Evolutionary conservation across 1,140 invertebrate genomes (phyloP).

Genomic region (Heliconius himera): DNA sequence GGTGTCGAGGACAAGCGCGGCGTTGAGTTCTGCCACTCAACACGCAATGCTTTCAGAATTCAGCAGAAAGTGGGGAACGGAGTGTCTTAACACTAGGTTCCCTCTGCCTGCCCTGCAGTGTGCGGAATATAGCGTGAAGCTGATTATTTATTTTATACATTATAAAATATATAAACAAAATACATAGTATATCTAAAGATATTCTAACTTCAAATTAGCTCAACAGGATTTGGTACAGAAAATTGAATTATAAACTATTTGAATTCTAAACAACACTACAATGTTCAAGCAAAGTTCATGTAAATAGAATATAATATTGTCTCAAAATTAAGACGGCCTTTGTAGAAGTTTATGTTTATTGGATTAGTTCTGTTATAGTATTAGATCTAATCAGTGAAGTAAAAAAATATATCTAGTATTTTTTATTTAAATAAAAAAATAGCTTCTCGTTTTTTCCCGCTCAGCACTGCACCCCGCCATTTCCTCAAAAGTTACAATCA

Average conservation of each 20-base stretch:
- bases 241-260: slow-evolving; percentile 17
- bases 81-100: too few species aligned
- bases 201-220: not conserved
- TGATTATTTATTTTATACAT: too few species aligned
- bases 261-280: slow-evolving; percentile 23
- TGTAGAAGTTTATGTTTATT: slow-evolving; percentile 21
- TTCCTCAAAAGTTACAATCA: too few species aligned
- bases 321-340: slow-evolving; percentile 15
- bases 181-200: not conserved
- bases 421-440: not conserved
- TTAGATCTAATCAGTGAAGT: not conserved
- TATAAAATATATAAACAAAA: too few species aligned
- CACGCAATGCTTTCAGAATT: too few species aligned
- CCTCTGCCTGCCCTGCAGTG: too few species aligned
- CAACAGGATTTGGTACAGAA: not conserved
- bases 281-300: slow-evolving; percentile 26
- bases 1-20: too few species aligned
- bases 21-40: too few species aligned
- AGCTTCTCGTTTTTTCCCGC: too few species aligned
- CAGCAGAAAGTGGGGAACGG: too few species aligned
- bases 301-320: slow-evolving; percentile 22
- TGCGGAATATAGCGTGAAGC: too few species aligned
- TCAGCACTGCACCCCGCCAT: too few species aligned
- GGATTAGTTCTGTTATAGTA: not conserved
- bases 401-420: not conserved